Conservation (phyloP, 2,888 invertebrate species). For the Conchocele bisecta region DNA sequence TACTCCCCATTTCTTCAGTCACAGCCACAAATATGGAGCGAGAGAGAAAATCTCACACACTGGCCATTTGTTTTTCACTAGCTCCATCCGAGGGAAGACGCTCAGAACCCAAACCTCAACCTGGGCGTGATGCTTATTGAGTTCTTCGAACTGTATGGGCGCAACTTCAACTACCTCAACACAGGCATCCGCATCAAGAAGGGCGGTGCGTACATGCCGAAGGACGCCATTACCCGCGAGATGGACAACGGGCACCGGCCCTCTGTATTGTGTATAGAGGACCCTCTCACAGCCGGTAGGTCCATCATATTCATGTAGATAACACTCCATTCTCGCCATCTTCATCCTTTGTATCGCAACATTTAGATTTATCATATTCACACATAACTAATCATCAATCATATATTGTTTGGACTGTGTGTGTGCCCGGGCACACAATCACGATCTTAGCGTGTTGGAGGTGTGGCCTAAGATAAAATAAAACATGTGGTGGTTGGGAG, state of each 20-base stretch:
- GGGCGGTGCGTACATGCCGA: slow-evolving; percentile 96
- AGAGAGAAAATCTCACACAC: too few species aligned
- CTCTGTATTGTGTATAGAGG: slow-evolving; percentile 97
- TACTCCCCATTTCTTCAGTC: too few species aligned
- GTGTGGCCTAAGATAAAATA: too few species aligned
- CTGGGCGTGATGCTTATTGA: slow-evolving; percentile 97
- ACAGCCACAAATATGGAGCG: too few species aligned
- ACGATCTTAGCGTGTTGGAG: too few species aligned
- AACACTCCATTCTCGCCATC: background rate
- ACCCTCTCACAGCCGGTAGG: slow-evolving; percentile 92
- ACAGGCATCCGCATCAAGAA: slow-evolving; percentile 96
- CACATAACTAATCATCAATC: too few species aligned
- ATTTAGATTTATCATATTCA: too few species aligned
- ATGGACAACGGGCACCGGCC: slow-evolving; percentile 96
- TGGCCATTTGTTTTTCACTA: slow-evolving; percentile 62
- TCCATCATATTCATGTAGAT: background rate
- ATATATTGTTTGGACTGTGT: too few species aligned
- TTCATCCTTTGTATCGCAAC: background rate
- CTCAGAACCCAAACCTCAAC: slow-evolving; percentile 86
- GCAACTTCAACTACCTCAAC: slow-evolving; percentile 95
- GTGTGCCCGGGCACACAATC: too few species aligned
- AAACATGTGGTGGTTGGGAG: too few species aligned
- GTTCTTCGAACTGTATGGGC: slow-evolving; percentile 98
- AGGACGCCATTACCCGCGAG: slow-evolving; percentile 93
- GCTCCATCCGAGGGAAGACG: slow-evolving; percentile 91